Conservation (phyloP, 1,140 invertebrate genomes). For the Eupristina koningsbergeri region DNA sequence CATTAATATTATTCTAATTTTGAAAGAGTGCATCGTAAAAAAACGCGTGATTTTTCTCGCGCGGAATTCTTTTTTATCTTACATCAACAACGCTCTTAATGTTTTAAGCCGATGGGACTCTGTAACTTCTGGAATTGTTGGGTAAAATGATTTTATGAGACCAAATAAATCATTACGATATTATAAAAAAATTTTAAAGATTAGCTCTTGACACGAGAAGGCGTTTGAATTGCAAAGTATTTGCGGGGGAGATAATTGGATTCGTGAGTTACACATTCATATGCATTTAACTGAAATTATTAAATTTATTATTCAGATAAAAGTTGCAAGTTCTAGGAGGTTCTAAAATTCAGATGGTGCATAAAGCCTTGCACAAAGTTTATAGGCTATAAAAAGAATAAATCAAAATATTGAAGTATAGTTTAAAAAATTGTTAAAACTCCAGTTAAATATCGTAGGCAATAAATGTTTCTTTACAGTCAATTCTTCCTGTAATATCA, state of each 20-base stretch:
- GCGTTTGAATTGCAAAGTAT: constrained; percentile 41
- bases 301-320: constrained; percentile 23
- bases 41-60: no score
- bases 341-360: no score
- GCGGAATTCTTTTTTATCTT: no score
- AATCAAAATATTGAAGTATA: no score
- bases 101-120: no score
- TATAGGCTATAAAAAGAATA: no score
- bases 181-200: constrained; percentile 5
- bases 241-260: constrained; percentile 44
- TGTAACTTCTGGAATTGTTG: no score
- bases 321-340: no score
- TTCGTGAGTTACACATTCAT: not conserved
- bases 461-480: not conserved
- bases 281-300: not conserved
- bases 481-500: not conserved
- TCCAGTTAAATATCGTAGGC: not conserved
- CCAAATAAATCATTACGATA: not conserved
- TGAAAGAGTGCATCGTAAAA: no score
- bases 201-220: constrained; percentile 12
- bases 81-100: no score
- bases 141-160: not conserved
- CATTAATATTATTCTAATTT: no score
- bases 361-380: no score
- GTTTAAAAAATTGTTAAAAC: not conserved